Percentiles rank a stretch among this genome's conserved stretches.
These are phyloP conservation scores for Plusia festucae DNA, from an alignment of 2,888 invertebrate species.

Conservation along the genomic window DNA sequence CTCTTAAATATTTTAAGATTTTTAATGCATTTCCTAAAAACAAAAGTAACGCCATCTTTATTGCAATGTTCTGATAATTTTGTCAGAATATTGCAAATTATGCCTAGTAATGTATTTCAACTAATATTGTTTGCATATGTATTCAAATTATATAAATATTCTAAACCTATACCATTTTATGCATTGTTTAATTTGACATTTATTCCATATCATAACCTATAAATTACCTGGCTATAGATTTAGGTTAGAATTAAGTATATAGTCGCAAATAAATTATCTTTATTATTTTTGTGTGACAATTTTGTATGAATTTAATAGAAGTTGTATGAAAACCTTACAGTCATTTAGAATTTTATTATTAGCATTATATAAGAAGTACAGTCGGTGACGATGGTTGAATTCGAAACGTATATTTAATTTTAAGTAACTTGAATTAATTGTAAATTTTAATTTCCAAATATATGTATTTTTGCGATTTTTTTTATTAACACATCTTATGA, in stretches of 20 bases:
- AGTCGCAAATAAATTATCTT: conserved; percentile 37
- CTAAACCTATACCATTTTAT: conserved; percentile 12
- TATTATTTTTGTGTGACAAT: conserved; percentile 18
- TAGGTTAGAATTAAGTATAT: conserved; percentile 27
- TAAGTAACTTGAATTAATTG: not conserved
- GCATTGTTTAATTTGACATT: conserved; percentile 27
- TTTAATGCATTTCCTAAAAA: not conserved
- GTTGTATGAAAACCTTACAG: conserved; percentile 12
- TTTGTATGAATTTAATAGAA: conserved; percentile 21
- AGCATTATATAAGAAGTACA: conserved; percentile 9
- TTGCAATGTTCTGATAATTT: not conserved
- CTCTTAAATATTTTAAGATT: not conserved
- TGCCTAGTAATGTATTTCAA: not conserved
- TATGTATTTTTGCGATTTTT: conserved; percentile 18
- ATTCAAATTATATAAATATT: not conserved
- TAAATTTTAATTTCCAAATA: conserved; percentile 12
- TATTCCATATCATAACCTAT: conserved; percentile 26
- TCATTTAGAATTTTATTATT: conserved; percentile 6
- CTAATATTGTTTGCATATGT: conserved; percentile 10
- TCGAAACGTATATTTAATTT: not conserved
- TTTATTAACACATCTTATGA: conserved; percentile 8
- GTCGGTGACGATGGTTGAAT: not conserved
- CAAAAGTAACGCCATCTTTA: not conserved
- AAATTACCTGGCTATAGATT: conserved; percentile 27
- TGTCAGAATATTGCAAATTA: no score